These are phyloP conservation scores for Chrysomela aeneicollis DNA, from an alignment of 2,888 invertebrate genomes.

Conservation along the genomic window DNA sequence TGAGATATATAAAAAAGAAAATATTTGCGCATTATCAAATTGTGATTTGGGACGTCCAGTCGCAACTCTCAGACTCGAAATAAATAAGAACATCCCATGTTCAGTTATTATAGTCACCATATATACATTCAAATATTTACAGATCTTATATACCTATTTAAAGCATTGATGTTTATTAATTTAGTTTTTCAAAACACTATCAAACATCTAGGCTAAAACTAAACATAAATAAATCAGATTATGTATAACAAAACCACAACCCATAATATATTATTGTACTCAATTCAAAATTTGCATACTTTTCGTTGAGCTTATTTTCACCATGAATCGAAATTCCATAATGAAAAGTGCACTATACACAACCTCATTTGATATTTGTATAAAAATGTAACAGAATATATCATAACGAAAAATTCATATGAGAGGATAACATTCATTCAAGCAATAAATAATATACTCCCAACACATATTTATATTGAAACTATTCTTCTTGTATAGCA, in stretches of 20 bases:
- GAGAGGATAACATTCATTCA: neutral
- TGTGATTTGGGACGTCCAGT: neutral
- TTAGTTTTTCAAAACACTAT: conserved; percentile 43
- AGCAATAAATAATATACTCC: conserved; percentile 22
- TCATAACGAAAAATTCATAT: conserved; percentile 3
- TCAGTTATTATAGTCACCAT: conserved; percentile 44
- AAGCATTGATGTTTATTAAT: conserved; percentile 53
- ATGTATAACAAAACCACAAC: conserved; percentile 36
- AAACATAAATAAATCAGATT: conserved; percentile 25
- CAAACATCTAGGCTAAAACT: conserved; percentile 38
- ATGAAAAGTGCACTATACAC: conserved; percentile 47
- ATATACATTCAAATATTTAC: conserved; percentile 53
- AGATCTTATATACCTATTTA: conserved; percentile 55
- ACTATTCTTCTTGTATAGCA: neutral
- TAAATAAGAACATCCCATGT: conserved; percentile 47
- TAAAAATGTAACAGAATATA: neutral
- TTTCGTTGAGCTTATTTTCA: conserved; percentile 42
- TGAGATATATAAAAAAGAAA: too few relatives aligned
- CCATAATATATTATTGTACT: conserved; percentile 42
- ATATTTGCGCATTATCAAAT: too few relatives aligned
- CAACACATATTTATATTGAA: conserved; percentile 29
- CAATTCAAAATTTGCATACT: conserved; percentile 35
- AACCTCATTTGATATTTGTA: conserved; percentile 41
- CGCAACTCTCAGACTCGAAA: conserved; percentile 27
- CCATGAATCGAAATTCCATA: conserved; percentile 26